phyloP scores from a whole-genome alignment of 2,797 vertebrate genomes.

The Tachyglossus aculeatus region DNA sequence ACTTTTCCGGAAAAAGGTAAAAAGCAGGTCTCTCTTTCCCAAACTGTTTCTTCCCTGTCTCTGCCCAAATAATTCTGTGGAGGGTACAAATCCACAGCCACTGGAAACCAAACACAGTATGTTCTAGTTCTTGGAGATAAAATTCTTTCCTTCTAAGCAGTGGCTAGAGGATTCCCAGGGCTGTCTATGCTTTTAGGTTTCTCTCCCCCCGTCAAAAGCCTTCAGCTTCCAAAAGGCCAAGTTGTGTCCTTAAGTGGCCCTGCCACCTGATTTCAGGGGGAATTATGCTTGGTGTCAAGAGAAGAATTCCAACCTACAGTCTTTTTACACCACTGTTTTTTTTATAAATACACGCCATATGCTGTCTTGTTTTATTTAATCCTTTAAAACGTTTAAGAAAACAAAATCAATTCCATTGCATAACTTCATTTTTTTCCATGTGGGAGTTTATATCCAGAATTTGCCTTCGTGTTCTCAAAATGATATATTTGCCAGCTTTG shows the following conservation, averaged over 20 bases:
- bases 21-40: too few species aligned
- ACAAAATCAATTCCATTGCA: too few species aligned
- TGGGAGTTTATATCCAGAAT: accelerated
- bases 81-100: too few species aligned
- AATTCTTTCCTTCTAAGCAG: too few species aligned
- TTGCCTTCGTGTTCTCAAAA: accelerated
- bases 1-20: too few species aligned
- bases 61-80: too few species aligned
- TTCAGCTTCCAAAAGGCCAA: not conserved
- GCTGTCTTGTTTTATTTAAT: not conserved
- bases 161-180: too few species aligned
- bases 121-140: too few species aligned
- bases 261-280: not conserved
- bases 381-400: not conserved
- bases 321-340: not conserved
- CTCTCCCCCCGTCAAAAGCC: not conserved
- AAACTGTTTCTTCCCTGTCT: too few species aligned
- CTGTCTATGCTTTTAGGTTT: not conserved
- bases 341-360: not conserved
- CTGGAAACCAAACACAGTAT: too few species aligned
- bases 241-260: not conserved
- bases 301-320: not conserved
- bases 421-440: too few species aligned
- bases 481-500: accelerated
- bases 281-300: not conserved